These are phyloP conservation scores for Cataglyphis livida DNA, from an alignment of 2,888 invertebrate species.

Conservation along the genomic window DNA sequence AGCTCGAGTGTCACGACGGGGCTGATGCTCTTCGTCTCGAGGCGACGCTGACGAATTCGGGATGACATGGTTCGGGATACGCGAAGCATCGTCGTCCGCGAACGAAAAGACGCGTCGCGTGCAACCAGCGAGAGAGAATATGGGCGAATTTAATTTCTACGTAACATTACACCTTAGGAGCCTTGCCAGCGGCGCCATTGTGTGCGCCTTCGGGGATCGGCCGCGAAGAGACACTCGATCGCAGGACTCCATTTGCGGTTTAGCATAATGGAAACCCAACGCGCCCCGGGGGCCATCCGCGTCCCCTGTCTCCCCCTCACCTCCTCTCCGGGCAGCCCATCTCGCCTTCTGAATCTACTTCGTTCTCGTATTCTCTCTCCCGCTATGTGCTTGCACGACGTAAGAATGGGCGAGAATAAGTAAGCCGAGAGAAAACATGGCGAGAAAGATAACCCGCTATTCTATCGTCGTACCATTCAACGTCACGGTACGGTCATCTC, in stretches of 20 bases:
- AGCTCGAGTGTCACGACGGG: constrained; percentile 64
- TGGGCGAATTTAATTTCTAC: constrained; percentile 84
- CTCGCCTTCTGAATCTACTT: constrained; percentile 28
- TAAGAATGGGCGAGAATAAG: constrained; percentile 65
- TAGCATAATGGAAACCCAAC: constrained; percentile 86
- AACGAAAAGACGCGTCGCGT: constrained; percentile 14
- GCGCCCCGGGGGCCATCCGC: constrained; percentile 79
- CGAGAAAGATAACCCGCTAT: constrained; percentile 40
- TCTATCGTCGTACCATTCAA: constrained; percentile 33
- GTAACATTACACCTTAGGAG: constrained; percentile 85
- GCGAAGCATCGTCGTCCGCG: constrained; percentile 14
- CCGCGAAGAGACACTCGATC: constrained; percentile 84
- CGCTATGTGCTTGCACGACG: constrained; percentile 37
- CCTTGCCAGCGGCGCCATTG: constrained; percentile 81
- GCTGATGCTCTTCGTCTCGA: constrained; percentile 62
- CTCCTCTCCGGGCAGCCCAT: not conserved
- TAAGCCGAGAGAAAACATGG: constrained; percentile 55
- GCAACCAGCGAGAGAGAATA: constrained; percentile 61
- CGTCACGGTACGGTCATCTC: constrained; percentile 31
- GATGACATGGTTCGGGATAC: constrained; percentile 69
- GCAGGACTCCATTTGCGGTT: constrained; percentile 86
- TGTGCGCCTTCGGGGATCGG: constrained; percentile 77
- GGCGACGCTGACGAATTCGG: constrained; percentile 76
- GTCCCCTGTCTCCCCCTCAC: constrained; percentile 40
- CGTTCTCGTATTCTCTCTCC: constrained; percentile 46